Conservation (phyloP, 1,140 invertebrate genomes). For the Parapsyche elsis region DNA sequence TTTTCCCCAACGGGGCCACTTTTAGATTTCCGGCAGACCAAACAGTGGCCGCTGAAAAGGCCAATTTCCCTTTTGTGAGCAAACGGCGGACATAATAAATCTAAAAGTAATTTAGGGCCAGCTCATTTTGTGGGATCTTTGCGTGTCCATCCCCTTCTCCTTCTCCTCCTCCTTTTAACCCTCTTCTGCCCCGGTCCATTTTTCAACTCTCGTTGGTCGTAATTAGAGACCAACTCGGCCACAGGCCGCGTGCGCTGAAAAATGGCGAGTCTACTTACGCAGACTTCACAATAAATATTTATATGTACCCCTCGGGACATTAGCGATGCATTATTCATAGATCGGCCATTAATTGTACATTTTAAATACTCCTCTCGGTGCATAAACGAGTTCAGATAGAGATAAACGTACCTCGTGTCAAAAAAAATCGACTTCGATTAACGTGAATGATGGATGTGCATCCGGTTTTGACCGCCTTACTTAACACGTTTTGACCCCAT, state of each 20-base stretch:
- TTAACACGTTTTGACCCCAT: too few species aligned
- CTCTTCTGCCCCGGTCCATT: not conserved
- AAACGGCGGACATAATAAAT: constrained; percentile 45
- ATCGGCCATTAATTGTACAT: not conserved
- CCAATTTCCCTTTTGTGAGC: constrained; percentile 46
- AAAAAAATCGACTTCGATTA: too few species aligned
- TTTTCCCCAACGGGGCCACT: constrained; percentile 13
- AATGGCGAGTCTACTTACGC: not conserved
- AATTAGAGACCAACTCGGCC: not conserved
- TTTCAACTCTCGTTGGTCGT: not conserved
- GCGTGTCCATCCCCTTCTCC: not conserved
- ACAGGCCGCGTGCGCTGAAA: not conserved
- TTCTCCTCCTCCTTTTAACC: not conserved
- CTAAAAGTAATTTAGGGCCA: constrained; percentile 49
- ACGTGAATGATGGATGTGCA: too few species aligned
- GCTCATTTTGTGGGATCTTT: constrained; percentile 38
- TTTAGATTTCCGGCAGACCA: constrained; percentile 33
- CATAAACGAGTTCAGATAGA: too few species aligned
- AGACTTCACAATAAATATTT: not conserved
- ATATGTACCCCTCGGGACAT: not conserved
- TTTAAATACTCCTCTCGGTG: too few species aligned
- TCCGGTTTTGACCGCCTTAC: too few species aligned
- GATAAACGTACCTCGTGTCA: too few species aligned
- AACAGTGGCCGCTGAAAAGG: constrained; percentile 18
- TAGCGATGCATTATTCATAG: not conserved